Conservation (phyloP, 2,113 vertebrate genomes). For the Isurus oxyrinchus region DNA sequence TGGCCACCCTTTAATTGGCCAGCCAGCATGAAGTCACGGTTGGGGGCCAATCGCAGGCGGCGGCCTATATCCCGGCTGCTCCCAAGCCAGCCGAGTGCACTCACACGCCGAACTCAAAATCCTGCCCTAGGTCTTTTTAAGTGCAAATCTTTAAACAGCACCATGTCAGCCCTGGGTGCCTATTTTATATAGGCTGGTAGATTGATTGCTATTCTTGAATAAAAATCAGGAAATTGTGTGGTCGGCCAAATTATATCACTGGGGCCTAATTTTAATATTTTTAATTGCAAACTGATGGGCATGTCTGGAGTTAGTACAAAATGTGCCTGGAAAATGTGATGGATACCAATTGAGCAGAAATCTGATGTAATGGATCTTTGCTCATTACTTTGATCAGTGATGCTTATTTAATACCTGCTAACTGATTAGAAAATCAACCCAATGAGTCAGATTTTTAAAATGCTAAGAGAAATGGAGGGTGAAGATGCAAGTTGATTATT, state of each 20-base stretch:
- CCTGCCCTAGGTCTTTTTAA: neutral
- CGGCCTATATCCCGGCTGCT: too few species aligned
- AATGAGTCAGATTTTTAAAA: conserved; percentile 5
- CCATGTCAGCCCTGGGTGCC: neutral
- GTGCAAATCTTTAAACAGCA: neutral
- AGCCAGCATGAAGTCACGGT: too few species aligned
- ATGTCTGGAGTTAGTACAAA: conserved; percentile 10
- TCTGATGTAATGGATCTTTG: conserved; percentile 27
- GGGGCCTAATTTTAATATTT: neutral
- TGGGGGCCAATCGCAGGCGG: too few species aligned
- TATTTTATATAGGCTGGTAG: neutral
- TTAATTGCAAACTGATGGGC: conserved; percentile 31
- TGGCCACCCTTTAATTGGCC: too few species aligned
- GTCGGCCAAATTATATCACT: conserved; percentile 18
- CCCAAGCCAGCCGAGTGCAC: too few species aligned
- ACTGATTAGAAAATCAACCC: conserved; percentile 19
- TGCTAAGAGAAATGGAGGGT: neutral
- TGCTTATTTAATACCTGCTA: conserved; percentile 21
- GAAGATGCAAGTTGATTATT: neutral
- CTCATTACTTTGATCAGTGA: neutral
- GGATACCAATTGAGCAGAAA: conserved; percentile 6
- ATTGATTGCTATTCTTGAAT: neutral
- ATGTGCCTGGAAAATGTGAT: conserved; percentile 26
- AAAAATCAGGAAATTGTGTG: conserved; percentile 17
- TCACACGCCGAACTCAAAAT: too few species aligned